Conservation (phyloP, 2,888 invertebrate genomes). For the Pseudeuparius sepicola region DNA sequence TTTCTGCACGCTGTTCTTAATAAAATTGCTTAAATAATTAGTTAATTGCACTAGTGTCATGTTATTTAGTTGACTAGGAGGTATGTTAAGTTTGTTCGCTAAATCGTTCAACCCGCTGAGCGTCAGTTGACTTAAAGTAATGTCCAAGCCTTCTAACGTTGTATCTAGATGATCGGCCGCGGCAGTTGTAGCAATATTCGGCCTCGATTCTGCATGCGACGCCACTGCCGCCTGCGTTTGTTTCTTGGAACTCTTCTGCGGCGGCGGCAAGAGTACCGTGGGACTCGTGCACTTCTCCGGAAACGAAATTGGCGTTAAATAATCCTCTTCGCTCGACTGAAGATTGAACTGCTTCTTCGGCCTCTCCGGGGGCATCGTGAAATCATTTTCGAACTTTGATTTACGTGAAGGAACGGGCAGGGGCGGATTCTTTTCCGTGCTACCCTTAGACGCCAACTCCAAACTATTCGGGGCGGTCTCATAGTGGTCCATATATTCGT, state of each 20-base stretch:
- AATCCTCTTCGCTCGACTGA: conserved; percentile 47
- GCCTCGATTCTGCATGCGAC: conserved; percentile 29
- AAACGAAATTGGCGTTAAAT: conserved; percentile 50
- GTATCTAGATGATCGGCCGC: conserved; percentile 32
- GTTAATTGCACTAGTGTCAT: conserved; percentile 84
- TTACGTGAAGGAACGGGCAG: conserved; percentile 52
- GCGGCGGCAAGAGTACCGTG: conserved; percentile 43
- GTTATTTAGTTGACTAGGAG: conserved; percentile 65
- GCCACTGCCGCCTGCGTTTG: conserved; percentile 21
- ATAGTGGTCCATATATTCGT: conserved; percentile 45
- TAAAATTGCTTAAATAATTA: conserved; percentile 58
- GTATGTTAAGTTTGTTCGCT: conserved; percentile 65
- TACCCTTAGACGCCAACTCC: conserved; percentile 23
- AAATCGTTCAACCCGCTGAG: conserved; percentile 74
- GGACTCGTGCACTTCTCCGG: conserved; percentile 18
- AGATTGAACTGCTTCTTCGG: conserved; percentile 33
- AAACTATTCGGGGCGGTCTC: conserved; percentile 34
- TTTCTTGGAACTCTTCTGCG: conserved; percentile 34
- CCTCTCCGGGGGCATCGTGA: conserved; percentile 37
- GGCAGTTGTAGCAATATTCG: conserved; percentile 28
- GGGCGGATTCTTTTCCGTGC: conserved; percentile 43
- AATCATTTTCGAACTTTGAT: conserved; percentile 41
- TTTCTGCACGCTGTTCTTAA: conserved; percentile 37
- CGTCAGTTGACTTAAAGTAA: conserved; percentile 73
- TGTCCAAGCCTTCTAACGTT: conserved; percentile 50